phyloP scores from a whole-genome alignment of 2,113 vertebrate species.

The Campylomormyrus tamandua region DNA sequence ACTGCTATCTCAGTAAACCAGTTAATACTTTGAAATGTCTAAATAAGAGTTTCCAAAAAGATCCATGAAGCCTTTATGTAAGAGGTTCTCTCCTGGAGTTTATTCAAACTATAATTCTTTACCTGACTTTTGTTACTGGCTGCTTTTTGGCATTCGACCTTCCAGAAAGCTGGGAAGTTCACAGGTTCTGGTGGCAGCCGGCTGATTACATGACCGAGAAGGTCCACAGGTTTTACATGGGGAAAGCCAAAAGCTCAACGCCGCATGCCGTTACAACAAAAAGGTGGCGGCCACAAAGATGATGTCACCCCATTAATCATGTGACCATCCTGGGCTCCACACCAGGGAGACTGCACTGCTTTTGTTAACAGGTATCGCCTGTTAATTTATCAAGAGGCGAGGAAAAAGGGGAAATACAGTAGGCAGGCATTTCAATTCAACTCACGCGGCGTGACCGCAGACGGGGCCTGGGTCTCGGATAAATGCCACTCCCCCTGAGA shows the following conservation, averaged over 20 bases:
- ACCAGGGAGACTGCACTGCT: slow-evolving; percentile 28
- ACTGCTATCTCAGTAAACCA: neutral
- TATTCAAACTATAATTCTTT: neutral
- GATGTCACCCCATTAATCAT: slow-evolving; percentile 44
- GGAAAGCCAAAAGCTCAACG: slow-evolving; percentile 31
- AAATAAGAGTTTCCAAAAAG: neutral
- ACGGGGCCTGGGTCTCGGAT: neutral
- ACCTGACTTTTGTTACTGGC: neutral
- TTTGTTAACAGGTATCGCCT: slow-evolving; percentile 33
- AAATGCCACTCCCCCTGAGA: slow-evolving; percentile 9
- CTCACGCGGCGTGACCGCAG: slow-evolving; percentile 1
- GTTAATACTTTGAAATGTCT: neutral
- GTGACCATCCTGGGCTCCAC: slow-evolving; percentile 29
- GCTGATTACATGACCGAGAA: slow-evolving; percentile 41
- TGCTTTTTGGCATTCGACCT: slow-evolving; percentile 26
- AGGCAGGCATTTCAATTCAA: slow-evolving; percentile 30
- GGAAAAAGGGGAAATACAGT: slow-evolving; percentile 17
- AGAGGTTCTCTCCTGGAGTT: neutral
- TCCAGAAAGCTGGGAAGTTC: slow-evolving; percentile 23
- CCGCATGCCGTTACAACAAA: slow-evolving; percentile 41
- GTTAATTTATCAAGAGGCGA: slow-evolving; percentile 33
- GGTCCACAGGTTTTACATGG: slow-evolving; percentile 36
- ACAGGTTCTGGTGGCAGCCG: slow-evolving; percentile 22
- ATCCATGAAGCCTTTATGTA: neutral
- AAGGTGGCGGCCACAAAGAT: slow-evolving; percentile 35